Percentiles rank a stretch among this genome's conserved stretches.
phyloP scores from a whole-genome alignment of 2,113 vertebrate species.

The Phoenicopterus ruber region DNA sequence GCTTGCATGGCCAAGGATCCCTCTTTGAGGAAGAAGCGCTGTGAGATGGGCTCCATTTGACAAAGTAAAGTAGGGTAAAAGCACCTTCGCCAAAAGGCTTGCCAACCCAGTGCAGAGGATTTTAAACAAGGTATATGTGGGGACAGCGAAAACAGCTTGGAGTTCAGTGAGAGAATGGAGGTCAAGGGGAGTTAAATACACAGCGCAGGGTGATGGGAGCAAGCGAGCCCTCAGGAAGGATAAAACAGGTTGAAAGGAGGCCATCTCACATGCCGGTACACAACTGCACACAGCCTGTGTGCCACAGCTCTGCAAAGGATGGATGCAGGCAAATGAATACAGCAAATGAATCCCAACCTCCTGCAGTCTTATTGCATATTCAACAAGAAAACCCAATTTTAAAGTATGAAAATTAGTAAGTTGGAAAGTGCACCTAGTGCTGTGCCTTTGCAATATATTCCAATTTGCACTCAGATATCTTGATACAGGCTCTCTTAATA shows the following conservation, averaged over 20 bases:
- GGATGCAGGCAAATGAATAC: not conserved
- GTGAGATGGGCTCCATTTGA: not conserved
- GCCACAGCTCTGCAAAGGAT: not conserved
- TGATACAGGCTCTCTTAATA: not conserved
- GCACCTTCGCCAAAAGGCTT: not conserved
- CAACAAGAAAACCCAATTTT: not conserved
- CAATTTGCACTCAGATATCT: not conserved
- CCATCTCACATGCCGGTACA: not conserved
- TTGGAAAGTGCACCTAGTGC: not conserved
- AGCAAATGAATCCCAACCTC: not conserved
- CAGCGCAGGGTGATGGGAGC: not conserved
- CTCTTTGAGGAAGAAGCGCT: not conserved
- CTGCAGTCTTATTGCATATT: not conserved
- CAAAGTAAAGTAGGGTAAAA: accelerated
- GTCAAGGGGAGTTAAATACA: not conserved
- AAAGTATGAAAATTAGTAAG: not conserved
- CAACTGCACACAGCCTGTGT: not conserved
- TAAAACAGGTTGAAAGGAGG: not conserved
- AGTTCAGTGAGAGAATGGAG: not conserved
- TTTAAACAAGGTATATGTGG: not conserved
- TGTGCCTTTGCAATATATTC: not conserved
- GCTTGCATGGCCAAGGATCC: not conserved
- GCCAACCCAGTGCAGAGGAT: not conserved
- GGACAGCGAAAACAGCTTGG: not conserved
- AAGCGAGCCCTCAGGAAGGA: not conserved